Evolutionary conservation across 2,113 vertebrate species (phyloP).

Genomic region (Elephas maximus): DNA sequence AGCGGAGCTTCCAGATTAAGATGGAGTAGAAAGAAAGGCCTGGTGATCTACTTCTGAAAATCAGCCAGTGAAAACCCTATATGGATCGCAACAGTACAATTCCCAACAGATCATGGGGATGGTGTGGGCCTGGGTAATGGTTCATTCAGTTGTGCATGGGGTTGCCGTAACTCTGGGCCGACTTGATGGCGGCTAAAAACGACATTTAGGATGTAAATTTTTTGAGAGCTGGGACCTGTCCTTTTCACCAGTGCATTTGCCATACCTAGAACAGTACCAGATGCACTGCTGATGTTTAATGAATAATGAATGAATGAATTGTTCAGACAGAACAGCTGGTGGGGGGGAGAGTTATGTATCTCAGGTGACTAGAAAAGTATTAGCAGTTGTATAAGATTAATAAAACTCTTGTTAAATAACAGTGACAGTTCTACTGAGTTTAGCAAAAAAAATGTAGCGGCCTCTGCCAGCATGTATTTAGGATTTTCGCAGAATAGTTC

Average conservation of each 20-base stretch:
- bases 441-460: neutral
- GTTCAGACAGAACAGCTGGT: neutral
- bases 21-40: neutral
- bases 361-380: neutral
- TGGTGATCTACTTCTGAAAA: neutral
- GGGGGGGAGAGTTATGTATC: neutral
- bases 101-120: neutral
- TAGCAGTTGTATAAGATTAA: neutral
- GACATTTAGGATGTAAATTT: neutral
- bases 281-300: neutral
- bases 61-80: too few species aligned
- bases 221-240: neutral
- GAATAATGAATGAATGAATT: neutral
- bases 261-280: neutral
- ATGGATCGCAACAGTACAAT: neutral
- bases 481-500: slow-evolving; percentile 55
- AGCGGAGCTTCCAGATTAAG: neutral
- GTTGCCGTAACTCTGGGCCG: neutral
- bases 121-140: neutral
- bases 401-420: neutral
- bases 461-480: slow-evolving; percentile 19
- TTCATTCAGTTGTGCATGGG: neutral
- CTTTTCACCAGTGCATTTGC: neutral
- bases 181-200: neutral
- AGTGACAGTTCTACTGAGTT: neutral